Base-by-base conservation (phyloP, 2,113 vertebrate species). In the Ammodytes dubius region DNA sequence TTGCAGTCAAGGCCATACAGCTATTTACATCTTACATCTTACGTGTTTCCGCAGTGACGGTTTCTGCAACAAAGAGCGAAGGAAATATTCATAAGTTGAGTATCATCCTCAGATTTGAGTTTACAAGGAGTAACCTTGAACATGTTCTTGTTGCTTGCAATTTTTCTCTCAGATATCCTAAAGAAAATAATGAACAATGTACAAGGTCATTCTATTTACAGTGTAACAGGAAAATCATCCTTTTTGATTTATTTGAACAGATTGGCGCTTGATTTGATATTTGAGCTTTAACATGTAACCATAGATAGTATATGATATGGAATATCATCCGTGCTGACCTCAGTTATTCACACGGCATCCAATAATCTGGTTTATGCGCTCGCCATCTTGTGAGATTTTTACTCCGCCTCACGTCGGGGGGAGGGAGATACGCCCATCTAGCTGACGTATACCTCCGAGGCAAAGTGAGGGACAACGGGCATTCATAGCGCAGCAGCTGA, bases 1-100 rank as follows among this genome's bases (percentile, higher is more conserved):
- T 15, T 37, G 68, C 43, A 50, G 40, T 69, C 68, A 60, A 64
- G 65, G 64, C 54, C 35, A 40, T 1, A 7, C 49, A 71, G n/a
- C 15, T 53, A 15, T 12, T 79, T 19, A 65, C 27, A 42, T 45
- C 46, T 27, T 42, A 17, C 5, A 63, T 50, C 49, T 46, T 12
- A 39, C 14, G 53, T 81, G 46, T 77, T 70, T 58, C 45, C 6
- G 43, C 14, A 27, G 39, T 19, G 5, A 61, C 52, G 35, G 27
- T 19, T 58, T 39, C 53, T 67, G 4, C 6, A 13, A 14, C 39
- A 58, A 63, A 5, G 10, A 61, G 6, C 59, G 3, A n/a, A 37
- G 17, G 1, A 43, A 57, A 59, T 49, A 59, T 43, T 42, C 3
- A 43, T 42, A 7, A 74, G 49, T 56, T 63, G 11, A 58, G 12